Conservation (phyloP, 2,888 invertebrate genomes). For the Drosophila recens region DNA sequence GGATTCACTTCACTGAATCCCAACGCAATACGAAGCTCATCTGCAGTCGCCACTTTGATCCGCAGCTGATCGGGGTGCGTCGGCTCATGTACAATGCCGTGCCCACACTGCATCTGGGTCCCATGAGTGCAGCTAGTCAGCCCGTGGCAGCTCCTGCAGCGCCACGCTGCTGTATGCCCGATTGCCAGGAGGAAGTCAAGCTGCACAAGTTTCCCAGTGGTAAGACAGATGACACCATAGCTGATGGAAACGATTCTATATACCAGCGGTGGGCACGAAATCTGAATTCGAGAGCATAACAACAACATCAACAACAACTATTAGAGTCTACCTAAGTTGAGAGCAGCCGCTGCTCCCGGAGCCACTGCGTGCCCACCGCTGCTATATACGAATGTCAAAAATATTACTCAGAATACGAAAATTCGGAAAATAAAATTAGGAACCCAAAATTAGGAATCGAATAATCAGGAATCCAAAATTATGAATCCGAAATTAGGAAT, state of each 20-base stretch:
- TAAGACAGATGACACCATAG: constrained; percentile 23
- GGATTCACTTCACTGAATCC: constrained; percentile 67
- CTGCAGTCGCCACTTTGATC: constrained; percentile 71
- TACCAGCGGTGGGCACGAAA: too few species aligned
- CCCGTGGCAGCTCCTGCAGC: background rate
- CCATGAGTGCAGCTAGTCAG: constrained; percentile 8
- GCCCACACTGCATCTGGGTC: constrained; percentile 74
- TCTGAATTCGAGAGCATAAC: too few species aligned
- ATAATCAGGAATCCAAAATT: too few species aligned
- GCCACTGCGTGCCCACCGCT: too few species aligned
- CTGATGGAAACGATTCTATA: background rate
- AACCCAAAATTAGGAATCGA: too few species aligned
- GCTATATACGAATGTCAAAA: too few species aligned
- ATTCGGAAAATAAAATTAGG: too few species aligned
- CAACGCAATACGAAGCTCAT: constrained; percentile 71
- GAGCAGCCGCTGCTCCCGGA: too few species aligned
- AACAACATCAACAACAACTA: too few species aligned
- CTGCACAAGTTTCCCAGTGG: constrained; percentile 73
- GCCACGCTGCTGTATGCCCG: constrained; percentile 63
- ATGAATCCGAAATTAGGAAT: too few species aligned
- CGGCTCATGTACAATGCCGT: constrained; percentile 79
- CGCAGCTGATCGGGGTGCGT: constrained; percentile 72
- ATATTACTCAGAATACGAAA: too few species aligned
- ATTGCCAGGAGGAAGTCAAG: constrained; percentile 49
- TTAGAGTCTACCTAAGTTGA: too few species aligned